Evolutionary conservation across 1,140 invertebrate species (phyloP), one percentile per base, ranked within the genome.

Genomic region (Mamestra configurata): DNA sequence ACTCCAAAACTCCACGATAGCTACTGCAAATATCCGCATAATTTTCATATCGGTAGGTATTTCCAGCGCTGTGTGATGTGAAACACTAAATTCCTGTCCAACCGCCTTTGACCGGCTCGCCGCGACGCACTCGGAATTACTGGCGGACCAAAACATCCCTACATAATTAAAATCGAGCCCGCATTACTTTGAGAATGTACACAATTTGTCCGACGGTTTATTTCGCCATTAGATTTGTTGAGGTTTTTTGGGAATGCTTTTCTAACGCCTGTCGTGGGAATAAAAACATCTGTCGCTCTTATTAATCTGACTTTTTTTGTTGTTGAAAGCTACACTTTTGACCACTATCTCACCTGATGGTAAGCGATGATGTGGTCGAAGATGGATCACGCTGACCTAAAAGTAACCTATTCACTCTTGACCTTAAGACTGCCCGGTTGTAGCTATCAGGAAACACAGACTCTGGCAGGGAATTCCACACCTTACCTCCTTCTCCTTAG

Each of bases 61-160:
- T 24, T 24, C 53, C 2, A 18, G 6, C 43, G 31, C 15, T 37
- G 8, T 37, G 27, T 37, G 53, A 27, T 57, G 43, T 43, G 43
- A 27, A 27, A 64, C 59, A 37, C 59, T 64, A 37, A 64, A 64
- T 64, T 64, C 59, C 59, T 37, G 31, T 7, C 0, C 59, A n/a
- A 64, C 31, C 31, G 59, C 31, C 31, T 64, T 64, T 64, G 59
- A 64, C 59, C 31, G 57, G n/a, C 3, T 61, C 13, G 5, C 31
- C 11, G 31, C 31, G 13, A 37, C 27, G 31, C 11, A 61, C 59
- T 24, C 20, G 4, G 31, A 37, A 64, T 64, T 64, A 64, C 31
- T 7, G 15, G 31, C n/a, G 59, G 0, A 6, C n/a, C 3, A 11
- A 37, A 18, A 64, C 31, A 6, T 37, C 7, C n/a, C 15, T 37